Base-by-base conservation (phyloP, 1,140 invertebrate species). In the Caligus rogercresseyi region DNA sequence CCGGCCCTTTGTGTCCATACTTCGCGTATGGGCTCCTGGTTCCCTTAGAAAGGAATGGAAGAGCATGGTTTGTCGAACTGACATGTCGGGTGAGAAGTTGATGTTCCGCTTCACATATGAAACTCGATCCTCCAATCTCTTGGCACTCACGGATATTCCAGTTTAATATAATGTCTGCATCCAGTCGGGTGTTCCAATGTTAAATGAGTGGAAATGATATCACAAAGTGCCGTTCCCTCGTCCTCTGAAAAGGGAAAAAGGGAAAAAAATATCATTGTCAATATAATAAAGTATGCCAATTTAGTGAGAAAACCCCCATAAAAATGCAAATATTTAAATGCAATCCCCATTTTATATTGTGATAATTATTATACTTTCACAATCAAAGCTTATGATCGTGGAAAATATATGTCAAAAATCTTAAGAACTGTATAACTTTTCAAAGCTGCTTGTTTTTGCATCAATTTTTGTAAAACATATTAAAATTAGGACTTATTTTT, bases 131-230 rank as follows among this genome's bases (percentile, higher is more conserved):
- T 69, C 79, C 7, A 93, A 74, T n/a, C 81, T 80, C 0, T 75
- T 73, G 0, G 81, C 74, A 20, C 16, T 43, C 23, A 92, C 81
- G 24, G 80, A 78, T 70, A 89, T 83, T 0, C 90, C 90, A 69
- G n/a, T 94, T 94, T 1, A 94, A 74, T 1, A 89, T 74, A 66
- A 94, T 82, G 67, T 89, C 86, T 0, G 87, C 88, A 56, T 82
- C 78, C 61, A 81, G 78, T 23, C 78, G 76, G 14, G 69, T 69
- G 4, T 68, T 65, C 66, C 70, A 69, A n/a, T 68, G 66, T 15
- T 64, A 26, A 25, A 71, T 68, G 18, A 11, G n/a, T 85, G 3
- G 86, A 81, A 25, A 94, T 73, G 0, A 87, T 81, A 68, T 92
- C 85, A 54, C 94, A 73, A 15, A 95, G 75, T 0, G 83, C 80